Evolutionary conservation across 2,888 invertebrate genomes (phyloP), one percentile per base, ranked within the genome.

Genomic region (Iselma pallidipennis): DNA sequence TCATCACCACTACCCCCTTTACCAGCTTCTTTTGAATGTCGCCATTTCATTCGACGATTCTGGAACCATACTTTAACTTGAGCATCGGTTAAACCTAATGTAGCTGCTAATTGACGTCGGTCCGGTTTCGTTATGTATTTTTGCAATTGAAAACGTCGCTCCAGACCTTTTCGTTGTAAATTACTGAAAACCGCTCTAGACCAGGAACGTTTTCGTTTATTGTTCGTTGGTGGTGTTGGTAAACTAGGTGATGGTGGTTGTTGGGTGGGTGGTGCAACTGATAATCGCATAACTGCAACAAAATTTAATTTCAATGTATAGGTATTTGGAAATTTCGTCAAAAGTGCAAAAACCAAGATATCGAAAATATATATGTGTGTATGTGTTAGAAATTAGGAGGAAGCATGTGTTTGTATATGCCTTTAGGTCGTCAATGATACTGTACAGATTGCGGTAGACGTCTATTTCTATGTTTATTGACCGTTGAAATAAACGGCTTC

Each of bases 41-140:
- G 68, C 82, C 82, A 82, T 69, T 82, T 82, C 82, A 82, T 82
- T 59, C 81, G 70, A 49, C 82, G 68, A 75, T 94, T 96, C 84
- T 96, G 96, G 79, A 95, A 95, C 95, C 95, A 95, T 2, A 95
- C 95, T 82, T 95, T 95, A 1, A 95, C 94, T 91, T 93, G 80
- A 4, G 96, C 96, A 83, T 96, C 96, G 0, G 96, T 96, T 7
- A 96, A 87, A 56, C 96, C 96, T 28, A 97, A 82, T 10, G 95
- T 92, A 4, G 95, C 95, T 0, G 96, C 96, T 63, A 97, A 82
- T 80, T 96, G 95, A 71, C 96, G 84, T 77, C 96, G 84, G 76
- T 97, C 96, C 0, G 96, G 96, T 79, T 96, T 97, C 0, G 96
- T 96, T 65, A 97, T 96, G 78, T 97, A 97, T 80, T 96, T 96